These are phyloP conservation scores for Notarius quadriscutis DNA, from an alignment of 2,113 vertebrate genomes.

Conservation along the genomic window DNA sequence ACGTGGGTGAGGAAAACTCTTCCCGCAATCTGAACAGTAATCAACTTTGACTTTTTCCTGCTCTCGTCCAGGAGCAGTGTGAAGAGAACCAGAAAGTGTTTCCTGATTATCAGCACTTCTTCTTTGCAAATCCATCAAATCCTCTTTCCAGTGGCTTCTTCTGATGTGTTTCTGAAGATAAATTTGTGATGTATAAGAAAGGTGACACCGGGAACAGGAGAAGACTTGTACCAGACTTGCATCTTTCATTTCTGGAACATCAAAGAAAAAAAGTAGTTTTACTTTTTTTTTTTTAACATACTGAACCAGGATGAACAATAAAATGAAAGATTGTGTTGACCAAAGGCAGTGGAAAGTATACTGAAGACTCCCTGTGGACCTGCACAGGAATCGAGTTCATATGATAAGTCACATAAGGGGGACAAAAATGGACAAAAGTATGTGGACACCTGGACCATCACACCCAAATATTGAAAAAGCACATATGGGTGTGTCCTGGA, in stretches of 20 bases:
- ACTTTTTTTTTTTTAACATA: background rate
- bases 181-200: background rate
- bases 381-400: background rate
- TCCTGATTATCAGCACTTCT: background rate
- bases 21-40: background rate
- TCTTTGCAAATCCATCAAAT: background rate
- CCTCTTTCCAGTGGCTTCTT: background rate
- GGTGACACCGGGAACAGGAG: slow-evolving; percentile 5
- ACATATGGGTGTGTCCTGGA: background rate
- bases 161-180: slow-evolving; percentile 11
- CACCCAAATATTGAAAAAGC: background rate
- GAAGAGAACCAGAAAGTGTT: background rate
- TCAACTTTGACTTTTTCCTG: background rate
- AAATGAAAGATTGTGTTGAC: background rate
- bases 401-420: too few species aligned
- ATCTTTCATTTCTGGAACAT: background rate
- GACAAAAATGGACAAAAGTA: background rate
- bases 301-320: background rate
- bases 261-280: background rate
- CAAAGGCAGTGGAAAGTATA: background rate
- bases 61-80: background rate
- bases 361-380: background rate
- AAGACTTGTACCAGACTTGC: background rate
- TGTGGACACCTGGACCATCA: background rate
- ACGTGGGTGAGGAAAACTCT: background rate